Conservation (phyloP, 2,113 vertebrate species). For the Gadus chalcogrammus region DNA sequence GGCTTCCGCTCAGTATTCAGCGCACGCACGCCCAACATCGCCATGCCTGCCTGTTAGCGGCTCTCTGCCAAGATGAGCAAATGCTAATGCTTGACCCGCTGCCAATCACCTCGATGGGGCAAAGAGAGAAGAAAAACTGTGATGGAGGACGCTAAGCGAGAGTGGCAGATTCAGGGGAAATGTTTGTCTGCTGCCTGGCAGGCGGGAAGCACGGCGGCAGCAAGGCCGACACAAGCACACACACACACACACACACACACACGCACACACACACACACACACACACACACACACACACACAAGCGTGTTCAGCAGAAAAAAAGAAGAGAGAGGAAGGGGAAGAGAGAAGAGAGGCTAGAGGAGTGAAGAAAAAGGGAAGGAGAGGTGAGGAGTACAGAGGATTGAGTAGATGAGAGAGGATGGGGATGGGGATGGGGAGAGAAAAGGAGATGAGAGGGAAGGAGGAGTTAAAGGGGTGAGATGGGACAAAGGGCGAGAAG, state of each 20-base stretch:
- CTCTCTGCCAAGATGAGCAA: constrained; percentile 63
- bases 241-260: not conserved
- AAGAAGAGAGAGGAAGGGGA: not conserved
- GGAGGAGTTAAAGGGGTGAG: too few relatives aligned
- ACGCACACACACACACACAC: not conserved
- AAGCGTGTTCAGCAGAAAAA: too few relatives aligned
- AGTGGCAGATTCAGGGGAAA: constrained; percentile 66
- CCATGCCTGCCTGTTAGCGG: constrained; percentile 56
- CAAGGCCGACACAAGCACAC: constrained; percentile 18
- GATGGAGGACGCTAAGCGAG: constrained; percentile 64
- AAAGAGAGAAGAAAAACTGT: constrained; percentile 24
- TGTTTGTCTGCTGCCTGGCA: constrained; percentile 62
- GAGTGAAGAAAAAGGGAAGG: too few relatives aligned
- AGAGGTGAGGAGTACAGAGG: too few relatives aligned
- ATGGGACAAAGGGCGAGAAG: too few relatives aligned
- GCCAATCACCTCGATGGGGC: constrained; percentile 62
- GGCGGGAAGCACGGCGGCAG: constrained; percentile 28
- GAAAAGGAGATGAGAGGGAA: too few relatives aligned
- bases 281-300: not conserved
- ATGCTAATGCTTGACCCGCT: constrained; percentile 68
- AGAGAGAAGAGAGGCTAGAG: not conserved
- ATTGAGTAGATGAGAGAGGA: too few relatives aligned
- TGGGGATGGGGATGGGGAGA: too few relatives aligned
- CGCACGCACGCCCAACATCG: constrained; percentile 48
- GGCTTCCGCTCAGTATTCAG: constrained; percentile 50